phyloP scores from a whole-genome alignment of 2,797 vertebrate genomes.

The Hippopotamyrus pictus region DNA sequence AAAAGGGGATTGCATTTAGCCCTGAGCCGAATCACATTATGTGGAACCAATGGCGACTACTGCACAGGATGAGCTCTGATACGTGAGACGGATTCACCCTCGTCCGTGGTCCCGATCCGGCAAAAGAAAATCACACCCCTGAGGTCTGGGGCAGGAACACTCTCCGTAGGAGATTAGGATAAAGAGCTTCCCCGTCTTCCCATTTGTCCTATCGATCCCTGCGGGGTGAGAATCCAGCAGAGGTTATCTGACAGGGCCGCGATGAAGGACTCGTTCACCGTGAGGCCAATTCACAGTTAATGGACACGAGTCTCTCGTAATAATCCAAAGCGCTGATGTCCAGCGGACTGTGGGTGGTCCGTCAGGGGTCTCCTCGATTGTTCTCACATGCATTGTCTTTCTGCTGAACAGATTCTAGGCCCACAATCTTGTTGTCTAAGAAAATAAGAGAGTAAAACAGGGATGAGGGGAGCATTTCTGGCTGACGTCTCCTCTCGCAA shows the following conservation, averaged over 20 bases:
- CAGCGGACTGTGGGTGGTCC: neutral
- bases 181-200: neutral
- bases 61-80: neutral
- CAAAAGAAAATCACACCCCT: neutral
- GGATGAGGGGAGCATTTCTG: slow-evolving; percentile 47
- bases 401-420: slow-evolving; percentile 33
- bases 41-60: neutral
- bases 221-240: neutral
- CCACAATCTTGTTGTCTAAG: slow-evolving; percentile 36
- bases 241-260: neutral
- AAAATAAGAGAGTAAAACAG: neutral
- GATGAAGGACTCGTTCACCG: neutral
- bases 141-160: slow-evolving; percentile 25
- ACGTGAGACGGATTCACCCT: slow-evolving; percentile 73
- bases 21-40: neutral
- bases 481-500: slow-evolving; percentile 60
- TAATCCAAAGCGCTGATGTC: neutral
- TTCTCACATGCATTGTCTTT: neutral
- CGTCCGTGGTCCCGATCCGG: slow-evolving; percentile 84
- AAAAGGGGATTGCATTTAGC: neutral
- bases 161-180: neutral
- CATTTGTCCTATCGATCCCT: neutral
- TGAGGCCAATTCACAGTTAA: neutral
- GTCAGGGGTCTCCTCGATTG: slow-evolving; percentile 35
- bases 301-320: neutral